Base-by-base conservation (phyloP, 2,113 vertebrate genomes). In the Bufo gargarizans region DNA sequence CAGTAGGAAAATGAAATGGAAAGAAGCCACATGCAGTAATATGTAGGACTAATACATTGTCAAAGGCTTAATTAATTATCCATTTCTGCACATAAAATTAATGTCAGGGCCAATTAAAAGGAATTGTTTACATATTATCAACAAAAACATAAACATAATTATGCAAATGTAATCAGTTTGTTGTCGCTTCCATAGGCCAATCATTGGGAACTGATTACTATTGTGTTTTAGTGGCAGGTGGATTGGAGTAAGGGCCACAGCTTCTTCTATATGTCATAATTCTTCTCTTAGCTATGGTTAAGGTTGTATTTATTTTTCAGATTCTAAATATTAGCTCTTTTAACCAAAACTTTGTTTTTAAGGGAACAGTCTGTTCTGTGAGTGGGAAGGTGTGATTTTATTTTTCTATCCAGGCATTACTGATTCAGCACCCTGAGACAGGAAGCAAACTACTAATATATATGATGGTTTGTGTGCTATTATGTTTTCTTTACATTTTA, bases 61-160 rank as follows among this genome's bases (percentile, higher is more conserved):
- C 71, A 74, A 77, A 50, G 4, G 16, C 76, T n/a, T 53, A 19
- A 77, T 50, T 77, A 49, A 77, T 49, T 77, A 49, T 53, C 20
- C 8, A 77, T 11, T 47, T 11, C 47, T 11, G 47, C 47, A 20
- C n/a, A 10, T 19, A 77, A 53, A 77, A 77, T 77, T n/a, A 4
- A 77, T 77, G 76, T 77, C 74, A 50, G 43, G 72, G 74, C 76
- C 47, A 77, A 77, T 77, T 77, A 77, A 77, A 77, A 76, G 47
- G 17, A 47, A 77, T 77, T 53, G 76, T 77, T 20, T 77, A 77
- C 76, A 77, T 47, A 77, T 53, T 77, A 77, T 77, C 76, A 77
- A 49, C 49, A 53, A 53, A 69, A 77, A 77, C 49, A 77, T 77
- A 77, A 77, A 77, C 49, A 77, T 20, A 77, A 77, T 77, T 77